These are phyloP conservation scores for Lacerta bilineata DNA, from an alignment of 2,797 vertebrate genomes.

Conservation along the genomic window DNA sequence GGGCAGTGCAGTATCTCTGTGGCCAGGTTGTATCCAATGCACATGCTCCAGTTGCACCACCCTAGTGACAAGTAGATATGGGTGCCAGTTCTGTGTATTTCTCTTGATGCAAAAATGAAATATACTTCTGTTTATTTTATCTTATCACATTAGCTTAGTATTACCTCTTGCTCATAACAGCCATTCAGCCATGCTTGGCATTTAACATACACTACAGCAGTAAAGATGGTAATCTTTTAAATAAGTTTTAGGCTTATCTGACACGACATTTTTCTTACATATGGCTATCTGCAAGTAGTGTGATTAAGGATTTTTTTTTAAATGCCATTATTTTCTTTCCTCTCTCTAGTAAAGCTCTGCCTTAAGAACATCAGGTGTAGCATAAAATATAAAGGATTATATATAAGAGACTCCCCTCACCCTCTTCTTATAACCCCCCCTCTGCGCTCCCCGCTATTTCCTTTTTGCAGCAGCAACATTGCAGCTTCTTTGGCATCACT, in stretches of 20 bases:
- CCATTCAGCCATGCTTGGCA: conserved; percentile 58
- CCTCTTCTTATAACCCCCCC: background rate
- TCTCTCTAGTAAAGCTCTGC: conserved; percentile 37
- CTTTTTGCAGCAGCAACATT: conserved; percentile 39
- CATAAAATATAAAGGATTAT: conserved; percentile 33
- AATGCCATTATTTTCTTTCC: conserved; percentile 31
- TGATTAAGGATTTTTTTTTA: conserved; percentile 44
- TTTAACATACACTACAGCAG: conserved; percentile 66
- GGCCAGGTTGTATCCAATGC: background rate
- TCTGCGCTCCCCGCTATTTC: background rate
- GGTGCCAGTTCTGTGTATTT: background rate
- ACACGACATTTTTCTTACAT: conserved; percentile 67
- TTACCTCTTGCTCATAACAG: conserved; percentile 66
- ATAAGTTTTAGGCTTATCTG: conserved; percentile 73
- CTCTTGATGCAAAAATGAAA: conserved; percentile 44
- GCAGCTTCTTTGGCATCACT: conserved; percentile 2
- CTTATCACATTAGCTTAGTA: conserved; percentile 61
- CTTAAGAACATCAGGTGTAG: conserved; percentile 35
- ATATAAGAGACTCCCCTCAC: conserved; percentile 6
- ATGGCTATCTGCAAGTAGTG: conserved; percentile 63
- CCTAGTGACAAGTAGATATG: conserved; percentile 7
- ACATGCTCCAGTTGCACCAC: background rate
- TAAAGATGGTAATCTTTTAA: conserved; percentile 74
- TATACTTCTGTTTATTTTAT: conserved; percentile 65
- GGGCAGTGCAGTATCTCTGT: too few species aligned